Evolutionary conservation across 2,888 invertebrate species (phyloP).

Genomic region (Caenorhabditis sp.): DNA sequence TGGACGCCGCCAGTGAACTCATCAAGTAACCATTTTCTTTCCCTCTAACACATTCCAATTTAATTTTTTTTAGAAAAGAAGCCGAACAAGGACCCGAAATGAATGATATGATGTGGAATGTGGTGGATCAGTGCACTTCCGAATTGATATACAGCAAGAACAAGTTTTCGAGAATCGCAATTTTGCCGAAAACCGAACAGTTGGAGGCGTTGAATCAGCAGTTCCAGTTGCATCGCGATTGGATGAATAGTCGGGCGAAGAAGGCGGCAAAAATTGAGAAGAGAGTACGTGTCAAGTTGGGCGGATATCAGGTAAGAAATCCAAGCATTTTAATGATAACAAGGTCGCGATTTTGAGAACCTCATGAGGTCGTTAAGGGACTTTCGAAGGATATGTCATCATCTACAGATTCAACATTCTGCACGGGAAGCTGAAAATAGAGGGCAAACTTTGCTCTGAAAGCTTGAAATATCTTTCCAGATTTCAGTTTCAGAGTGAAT

Average conservation of each 20-base stretch:
- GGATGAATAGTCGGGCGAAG: constrained; percentile 96
- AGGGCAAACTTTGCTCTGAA: too few relatives aligned
- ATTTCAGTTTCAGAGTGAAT: too few relatives aligned
- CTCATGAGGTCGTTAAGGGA: too few relatives aligned
- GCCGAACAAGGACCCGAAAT: constrained; percentile 44
- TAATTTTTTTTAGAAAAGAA: constrained; percentile 29
- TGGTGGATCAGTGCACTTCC: constrained; percentile 60
- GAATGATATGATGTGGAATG: constrained; percentile 61
- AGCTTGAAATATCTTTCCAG: too few relatives aligned
- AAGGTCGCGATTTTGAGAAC: too few relatives aligned
- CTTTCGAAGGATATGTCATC: too few relatives aligned
- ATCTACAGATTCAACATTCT: too few relatives aligned
- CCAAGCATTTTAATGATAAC: too few relatives aligned
- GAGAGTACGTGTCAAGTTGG: constrained; percentile 92
- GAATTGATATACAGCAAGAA: constrained; percentile 60
- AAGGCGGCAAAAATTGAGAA: constrained; percentile 96
- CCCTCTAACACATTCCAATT: background rate
- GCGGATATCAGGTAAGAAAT: constrained; percentile 85
- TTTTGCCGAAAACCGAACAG: constrained; percentile 60
- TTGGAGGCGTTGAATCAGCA: constrained; percentile 64
- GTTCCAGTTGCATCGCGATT: constrained; percentile 79
- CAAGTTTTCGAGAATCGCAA: constrained; percentile 61
- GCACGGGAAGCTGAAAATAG: too few relatives aligned
- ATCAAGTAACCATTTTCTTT: constrained; percentile 27
- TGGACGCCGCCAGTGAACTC: constrained; percentile 51